Base-by-base conservation (phyloP, 2,113 vertebrate genomes). In the Lycocorax pyrrhopterus region DNA sequence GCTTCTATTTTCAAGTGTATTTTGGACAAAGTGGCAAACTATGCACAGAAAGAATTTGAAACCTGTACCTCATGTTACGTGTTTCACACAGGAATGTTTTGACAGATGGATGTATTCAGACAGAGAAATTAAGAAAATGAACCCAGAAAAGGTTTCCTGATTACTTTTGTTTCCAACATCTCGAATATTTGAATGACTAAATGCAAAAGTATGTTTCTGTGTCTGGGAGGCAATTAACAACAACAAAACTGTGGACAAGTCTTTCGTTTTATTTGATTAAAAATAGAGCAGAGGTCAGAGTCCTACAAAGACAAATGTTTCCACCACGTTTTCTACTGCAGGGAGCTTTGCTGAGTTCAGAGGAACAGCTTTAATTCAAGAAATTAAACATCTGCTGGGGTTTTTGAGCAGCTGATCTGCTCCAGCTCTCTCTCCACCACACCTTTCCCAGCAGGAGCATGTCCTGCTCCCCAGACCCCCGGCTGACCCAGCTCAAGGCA, bases 61-160 rank as follows among this genome's bases (percentile, higher is more conserved):
- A 63, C 29, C 52, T 71, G 55, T 73, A 62, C 56, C 49, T 83
- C 18, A 2, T 20, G 52, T 52, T 63, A 32, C 0, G 0, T 81
- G 56, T 58, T 88, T 86, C 68, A 37, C 56, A 60, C 60, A 92
- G 66, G 79, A 92, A 92, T 90, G 76, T 95, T 96, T 93, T 84
- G 60, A 96, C 95, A 96, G 88, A 88, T 63, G 93, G 93, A 87
- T 75, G 68, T 35, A 72, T 74, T 94, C 88, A 95, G 93, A 96
- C 79, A 93, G n/a, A 79, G 86, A 73, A 95, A 92, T 90, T 46
- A 55, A 58, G 56, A 63, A 91, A 96, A 91, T 10, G 67, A 96
- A 64, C n/a, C 25, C 85, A 84, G 26, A 15, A 58, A 87, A 92
- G 52, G 46, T 94, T 93, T 96, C 22, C 60, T 72, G 85, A 75